Base-by-base conservation (phyloP, 2,888 invertebrate genomes). In the Drosophila meridionalis region DNA sequence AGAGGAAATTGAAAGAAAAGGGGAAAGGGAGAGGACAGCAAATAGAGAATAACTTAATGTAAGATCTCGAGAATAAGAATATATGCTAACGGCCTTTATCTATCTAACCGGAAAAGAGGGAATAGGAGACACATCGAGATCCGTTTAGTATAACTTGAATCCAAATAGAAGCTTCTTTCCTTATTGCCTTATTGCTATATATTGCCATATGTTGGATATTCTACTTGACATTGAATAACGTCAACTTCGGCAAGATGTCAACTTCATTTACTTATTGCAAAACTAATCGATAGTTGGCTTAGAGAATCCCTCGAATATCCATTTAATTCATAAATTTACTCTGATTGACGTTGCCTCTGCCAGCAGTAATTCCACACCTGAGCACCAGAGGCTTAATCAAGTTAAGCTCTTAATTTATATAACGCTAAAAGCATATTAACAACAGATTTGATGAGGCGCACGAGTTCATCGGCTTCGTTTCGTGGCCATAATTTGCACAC, bases 371-470 rank as follows among this genome's bases (percentile, higher is more conserved):
- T 42, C 14, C 42, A 30, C 30, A 56, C 56, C 56, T 56, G 42
- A 30, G 28, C 38, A 3, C 45, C 12, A 12, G 14, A 11, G n/a
- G 68, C 68, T 42, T 5, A 42, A 50, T 67, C 45, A 55, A 20
- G 47, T 20, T 20, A 30, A 32, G 55, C 48, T 34, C 40, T 30
- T 63, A 50, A 36, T 36, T 48, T 30, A 42, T 36, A 56, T 48
- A 56, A 12, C 20, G 68, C 11, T 56, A 12, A 40, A 40, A 56
- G 68, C 56, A 50, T 50, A 67, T 68, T 68, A 68, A 50, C 42
- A 68, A 66, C 78, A 78, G 64, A 85, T 77, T 85, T 82, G 66
- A 87, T 85, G 68, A 53, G 68, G 66, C 76, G 63, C 70, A 82
- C 73, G 66, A 67, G 69, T 68, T 82, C 62, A 75, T 66, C 40